Conservation (phyloP, 2,113 vertebrate species). For the Callipepla californica region DNA sequence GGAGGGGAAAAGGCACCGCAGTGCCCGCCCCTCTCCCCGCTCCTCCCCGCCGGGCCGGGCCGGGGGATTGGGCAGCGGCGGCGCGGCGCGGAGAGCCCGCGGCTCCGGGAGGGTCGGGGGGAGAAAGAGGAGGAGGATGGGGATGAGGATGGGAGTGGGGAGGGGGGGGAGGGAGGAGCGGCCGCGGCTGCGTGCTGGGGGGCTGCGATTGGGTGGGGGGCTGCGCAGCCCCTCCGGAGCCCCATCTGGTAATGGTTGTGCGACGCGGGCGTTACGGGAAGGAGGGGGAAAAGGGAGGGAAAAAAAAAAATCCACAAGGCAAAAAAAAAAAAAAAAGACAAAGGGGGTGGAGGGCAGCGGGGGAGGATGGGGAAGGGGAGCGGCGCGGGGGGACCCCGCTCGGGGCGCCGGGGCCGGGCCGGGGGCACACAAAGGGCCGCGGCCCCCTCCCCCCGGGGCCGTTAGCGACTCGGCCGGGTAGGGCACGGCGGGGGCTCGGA, state of each 20-base stretch:
- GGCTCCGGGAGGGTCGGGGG: too few species aligned
- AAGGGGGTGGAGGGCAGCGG: constrained; percentile 31
- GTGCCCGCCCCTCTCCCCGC: not conserved
- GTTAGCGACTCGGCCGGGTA: too few species aligned
- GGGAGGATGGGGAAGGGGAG: constrained; percentile 15
- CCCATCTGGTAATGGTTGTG: constrained; percentile 20
- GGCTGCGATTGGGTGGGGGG: constrained; percentile 41
- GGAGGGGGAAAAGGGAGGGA: too few species aligned
- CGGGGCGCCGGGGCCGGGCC: too few species aligned
- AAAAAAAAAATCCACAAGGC: too few species aligned
- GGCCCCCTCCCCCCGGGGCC: too few species aligned
- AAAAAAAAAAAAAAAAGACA: not conserved
- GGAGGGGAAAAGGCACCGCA: not conserved
- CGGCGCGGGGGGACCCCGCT: not conserved
- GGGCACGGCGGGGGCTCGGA: too few species aligned
- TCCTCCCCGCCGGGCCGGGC: constrained; percentile 39
- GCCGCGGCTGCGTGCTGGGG: not conserved
- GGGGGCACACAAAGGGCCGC: too few species aligned
- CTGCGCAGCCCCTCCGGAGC: constrained; percentile 19
- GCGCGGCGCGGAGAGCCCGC: too few species aligned
- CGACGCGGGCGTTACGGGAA: too few species aligned
- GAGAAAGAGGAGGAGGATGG: not conserved
- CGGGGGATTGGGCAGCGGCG: not conserved
- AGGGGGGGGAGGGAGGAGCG: not conserved
- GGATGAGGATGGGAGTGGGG: not conserved